Conservation (phyloP, 2,113 vertebrate genomes). For the Aptenodytes forsteri region DNA sequence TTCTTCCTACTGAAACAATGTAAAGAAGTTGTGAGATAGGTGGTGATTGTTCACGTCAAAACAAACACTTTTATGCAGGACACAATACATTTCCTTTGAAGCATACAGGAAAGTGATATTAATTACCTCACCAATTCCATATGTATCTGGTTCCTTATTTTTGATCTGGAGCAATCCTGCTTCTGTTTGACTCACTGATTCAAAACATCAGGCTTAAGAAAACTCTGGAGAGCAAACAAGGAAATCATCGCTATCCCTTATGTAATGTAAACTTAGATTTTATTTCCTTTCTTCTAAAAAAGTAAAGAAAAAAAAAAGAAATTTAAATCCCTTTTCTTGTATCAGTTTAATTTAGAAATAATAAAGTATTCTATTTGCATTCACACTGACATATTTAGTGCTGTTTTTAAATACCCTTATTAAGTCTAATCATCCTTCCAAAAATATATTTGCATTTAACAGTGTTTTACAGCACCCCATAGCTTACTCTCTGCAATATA, state of each 20-base stretch:
- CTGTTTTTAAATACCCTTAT: slow-evolving; percentile 13
- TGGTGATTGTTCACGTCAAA: not conserved
- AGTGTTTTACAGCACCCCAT: not conserved
- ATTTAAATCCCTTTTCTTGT: not conserved
- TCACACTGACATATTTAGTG: not conserved
- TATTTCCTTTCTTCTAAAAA: not conserved
- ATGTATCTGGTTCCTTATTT: not conserved
- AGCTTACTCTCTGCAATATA: not conserved
- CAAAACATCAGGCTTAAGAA: not conserved
- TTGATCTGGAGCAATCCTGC: not conserved
- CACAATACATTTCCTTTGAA: not conserved
- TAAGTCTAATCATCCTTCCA: not conserved
- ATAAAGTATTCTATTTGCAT: not conserved
- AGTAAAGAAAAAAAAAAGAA: not conserved
- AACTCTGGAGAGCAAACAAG: not conserved
- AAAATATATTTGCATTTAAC: slow-evolving; percentile 5
- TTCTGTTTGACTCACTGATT: not conserved
- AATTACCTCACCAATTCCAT: not conserved
- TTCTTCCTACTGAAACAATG: not conserved
- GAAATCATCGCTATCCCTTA: not conserved
- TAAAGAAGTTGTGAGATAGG: not conserved
- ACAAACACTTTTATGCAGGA: not conserved
- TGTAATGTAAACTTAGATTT: not conserved
- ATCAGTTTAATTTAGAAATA: slow-evolving; percentile 1
- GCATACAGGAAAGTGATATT: not conserved